A percentile compares a stretch with the other conserved stretches of the same genome.
Conservation (phyloP, 1,140 invertebrate genomes). For the Leucophenga varia region DNA sequence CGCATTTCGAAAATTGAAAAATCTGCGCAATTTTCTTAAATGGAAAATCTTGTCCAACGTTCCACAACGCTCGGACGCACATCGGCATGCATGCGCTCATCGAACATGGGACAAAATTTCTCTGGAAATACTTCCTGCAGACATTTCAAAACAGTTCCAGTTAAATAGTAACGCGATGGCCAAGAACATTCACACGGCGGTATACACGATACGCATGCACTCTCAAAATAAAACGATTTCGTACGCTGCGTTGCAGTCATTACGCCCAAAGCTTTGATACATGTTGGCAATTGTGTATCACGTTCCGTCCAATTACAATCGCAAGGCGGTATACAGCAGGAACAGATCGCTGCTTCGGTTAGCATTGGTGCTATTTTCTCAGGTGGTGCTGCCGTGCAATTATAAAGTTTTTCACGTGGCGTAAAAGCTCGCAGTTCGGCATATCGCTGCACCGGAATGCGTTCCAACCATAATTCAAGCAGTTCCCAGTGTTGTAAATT, state of each 20-base stretch:
- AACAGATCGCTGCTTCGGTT: background rate
- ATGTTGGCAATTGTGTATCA: background rate
- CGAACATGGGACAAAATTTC: background rate
- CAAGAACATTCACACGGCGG: constrained; percentile 12
- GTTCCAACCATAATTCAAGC: constrained; percentile 5
- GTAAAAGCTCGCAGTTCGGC: constrained; percentile 4
- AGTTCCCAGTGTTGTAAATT: constrained; percentile 7
- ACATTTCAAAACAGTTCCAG: background rate
- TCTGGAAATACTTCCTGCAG: constrained; percentile 1
- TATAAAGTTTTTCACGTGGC: background rate
- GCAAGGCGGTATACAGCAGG: constrained; percentile 3
- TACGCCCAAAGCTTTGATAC: background rate
- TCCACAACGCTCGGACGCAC: no score
- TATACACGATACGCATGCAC: background rate
- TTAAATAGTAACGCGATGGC: background rate
- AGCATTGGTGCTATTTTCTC: background rate
- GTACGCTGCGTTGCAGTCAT: no score
- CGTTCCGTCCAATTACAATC: constrained; percentile 2
- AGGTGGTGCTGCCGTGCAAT: background rate
- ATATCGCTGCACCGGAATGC: background rate
- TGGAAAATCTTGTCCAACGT: no score
- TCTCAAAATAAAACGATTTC: no score
- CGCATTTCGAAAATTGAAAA: no score
- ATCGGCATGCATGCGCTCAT: no score
- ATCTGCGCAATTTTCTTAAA: no score